Evolutionary conservation across 1,140 invertebrate species (phyloP).

Genomic region (Drosophila gunungcola): DNA sequence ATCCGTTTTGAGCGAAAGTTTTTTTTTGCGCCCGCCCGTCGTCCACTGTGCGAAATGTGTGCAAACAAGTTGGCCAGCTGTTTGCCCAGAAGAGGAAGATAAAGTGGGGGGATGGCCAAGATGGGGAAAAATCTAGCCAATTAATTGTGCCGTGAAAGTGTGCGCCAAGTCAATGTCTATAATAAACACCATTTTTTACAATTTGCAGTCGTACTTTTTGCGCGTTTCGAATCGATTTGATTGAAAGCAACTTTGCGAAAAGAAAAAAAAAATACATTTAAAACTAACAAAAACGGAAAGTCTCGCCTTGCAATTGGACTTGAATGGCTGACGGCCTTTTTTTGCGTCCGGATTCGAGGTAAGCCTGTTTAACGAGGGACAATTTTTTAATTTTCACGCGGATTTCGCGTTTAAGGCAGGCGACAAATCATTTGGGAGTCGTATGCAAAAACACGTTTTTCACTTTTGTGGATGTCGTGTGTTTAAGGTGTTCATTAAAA

Average conservation of each 20-base stretch:
- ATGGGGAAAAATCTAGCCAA: constrained; percentile 68
- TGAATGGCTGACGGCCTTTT: constrained; percentile 36
- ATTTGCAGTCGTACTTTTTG: constrained; percentile 64
- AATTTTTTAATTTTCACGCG: constrained; percentile 16
- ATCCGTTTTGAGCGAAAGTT: constrained; percentile 81
- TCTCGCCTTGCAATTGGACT: constrained; percentile 43
- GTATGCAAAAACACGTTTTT: constrained; percentile 9
- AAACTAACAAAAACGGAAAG: constrained; percentile 43
- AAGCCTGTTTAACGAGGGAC: constrained; percentile 35
- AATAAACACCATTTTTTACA: constrained; percentile 77
- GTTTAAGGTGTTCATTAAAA: neutral
- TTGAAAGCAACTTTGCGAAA: constrained; percentile 67
- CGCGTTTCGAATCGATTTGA: constrained; percentile 48
- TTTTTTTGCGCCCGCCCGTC: constrained; percentile 45
- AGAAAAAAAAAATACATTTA: constrained; percentile 24
- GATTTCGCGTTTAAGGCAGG: constrained; percentile 5
- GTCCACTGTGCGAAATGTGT: constrained; percentile 61
- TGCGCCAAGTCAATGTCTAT: constrained; percentile 51
- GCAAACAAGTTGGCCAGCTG: constrained; percentile 72
- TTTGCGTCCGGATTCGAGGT: constrained; percentile 26
- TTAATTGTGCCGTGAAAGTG: constrained; percentile 77
- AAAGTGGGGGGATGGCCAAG: constrained; percentile 4
- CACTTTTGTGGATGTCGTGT: no score
- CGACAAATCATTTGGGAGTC: constrained; percentile 12
- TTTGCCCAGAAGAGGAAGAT: constrained; percentile 24